Base-by-base conservation (phyloP, 37 sponge, comb jelly and placozoan species). In the Oscarella lobularis region DNA sequence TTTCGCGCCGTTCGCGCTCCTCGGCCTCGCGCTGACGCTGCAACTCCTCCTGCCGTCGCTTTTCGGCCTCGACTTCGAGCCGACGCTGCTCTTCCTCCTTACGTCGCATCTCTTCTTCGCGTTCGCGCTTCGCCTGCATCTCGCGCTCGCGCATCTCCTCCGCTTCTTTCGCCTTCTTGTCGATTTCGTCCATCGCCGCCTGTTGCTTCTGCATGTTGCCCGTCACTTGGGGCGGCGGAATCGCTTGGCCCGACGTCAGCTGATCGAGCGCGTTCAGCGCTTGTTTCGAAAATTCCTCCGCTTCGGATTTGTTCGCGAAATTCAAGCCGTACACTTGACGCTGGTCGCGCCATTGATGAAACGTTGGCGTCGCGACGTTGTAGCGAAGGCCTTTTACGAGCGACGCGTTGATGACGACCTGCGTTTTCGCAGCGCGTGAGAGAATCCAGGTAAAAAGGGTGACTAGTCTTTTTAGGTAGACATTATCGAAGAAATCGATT, bases 271-370 rank as follows among this genome's bases (percentile, higher is more conserved):
- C 83, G 4, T 80, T 80, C 69, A 40, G 68, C n/a, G 79, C 80
- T 9, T 69, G 38, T 20, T 82, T 55, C 38, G 74, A 77, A 37
- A 85, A 85, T 66, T 72, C 72, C 35, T 75, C 66, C 1, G 85
- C 85, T 39, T 85, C 85, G 40, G 72, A 72, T 31, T 32, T 31
- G 27, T 66, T 54, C 32, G 85, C 81, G 36, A 85, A 85, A 74
- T 85, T 85, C 14, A 85, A 66, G 5, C 85, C 85, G 55, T 81
- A 85, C 1, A 85, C 81, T 35, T 85, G 85, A 3, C 81, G 38
- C 32, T 60, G 69, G 66, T 85, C 85, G 39, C 85, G 76, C 85
- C 85, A 85, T 78, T 85, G 85, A 60, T 85, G 85, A 40, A 85
- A 85, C 2, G 81, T 76, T 33, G 48, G 80, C 35, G 85, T 81